Percentiles rank a stretch among this genome's conserved stretches.
Conservation (phyloP, 2,113 vertebrate species). For the Spea bombifrons region DNA sequence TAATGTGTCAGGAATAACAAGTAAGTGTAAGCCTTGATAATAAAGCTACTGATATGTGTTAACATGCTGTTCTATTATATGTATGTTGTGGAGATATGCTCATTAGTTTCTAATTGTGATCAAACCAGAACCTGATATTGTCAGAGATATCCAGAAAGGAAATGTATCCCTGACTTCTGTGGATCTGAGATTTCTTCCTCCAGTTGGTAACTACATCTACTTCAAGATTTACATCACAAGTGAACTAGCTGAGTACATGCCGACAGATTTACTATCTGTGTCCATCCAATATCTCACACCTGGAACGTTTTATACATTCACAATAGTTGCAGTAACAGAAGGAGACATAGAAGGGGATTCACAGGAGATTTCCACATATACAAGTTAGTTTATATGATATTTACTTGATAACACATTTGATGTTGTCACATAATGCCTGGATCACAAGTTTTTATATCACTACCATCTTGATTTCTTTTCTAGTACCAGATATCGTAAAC, state of each 20-base stretch:
- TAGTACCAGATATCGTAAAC: no score
- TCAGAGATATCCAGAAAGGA: no score
- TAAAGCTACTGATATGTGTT: no score
- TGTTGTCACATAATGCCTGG: neutral
- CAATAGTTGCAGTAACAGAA: neutral
- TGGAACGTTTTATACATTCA: constrained; percentile 8
- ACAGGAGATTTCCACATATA: no score
- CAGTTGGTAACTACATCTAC: constrained; percentile 3
- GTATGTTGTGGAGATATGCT: no score
- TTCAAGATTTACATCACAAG: neutral
- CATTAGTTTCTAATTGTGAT: no score
- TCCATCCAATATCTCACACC: neutral
- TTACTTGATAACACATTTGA: no score
- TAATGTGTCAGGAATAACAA: neutral
- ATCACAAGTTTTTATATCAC: neutral
- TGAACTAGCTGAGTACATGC: neutral
- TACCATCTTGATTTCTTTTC: no score
- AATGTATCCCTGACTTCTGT: constrained; percentile 1
- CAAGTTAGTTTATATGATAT: no score
- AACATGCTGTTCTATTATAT: no score
- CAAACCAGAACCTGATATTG: no score
- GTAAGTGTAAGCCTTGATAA: neutral
- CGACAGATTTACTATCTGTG: neutral
- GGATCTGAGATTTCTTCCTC: neutral
- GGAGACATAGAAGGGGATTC: neutral